Conservation (phyloP, 1,140 invertebrate species). For the Chrysomallon squamiferum region DNA sequence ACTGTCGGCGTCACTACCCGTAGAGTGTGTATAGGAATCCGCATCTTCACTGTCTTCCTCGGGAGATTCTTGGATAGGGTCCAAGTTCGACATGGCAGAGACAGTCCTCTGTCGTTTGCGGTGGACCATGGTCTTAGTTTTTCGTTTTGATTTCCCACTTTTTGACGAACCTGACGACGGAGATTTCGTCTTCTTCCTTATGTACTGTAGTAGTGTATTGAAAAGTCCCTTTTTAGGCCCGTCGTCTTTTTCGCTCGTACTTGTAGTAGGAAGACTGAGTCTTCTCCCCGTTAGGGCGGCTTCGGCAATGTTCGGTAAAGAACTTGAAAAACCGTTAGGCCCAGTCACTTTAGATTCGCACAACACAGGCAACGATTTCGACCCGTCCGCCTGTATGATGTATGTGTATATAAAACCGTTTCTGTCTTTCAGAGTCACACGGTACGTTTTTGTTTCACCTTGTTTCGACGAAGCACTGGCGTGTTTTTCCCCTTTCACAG, state of each 20-base stretch:
- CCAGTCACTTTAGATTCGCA: slow-evolving; percentile 43
- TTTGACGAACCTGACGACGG: neutral
- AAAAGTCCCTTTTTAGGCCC: slow-evolving; percentile 53
- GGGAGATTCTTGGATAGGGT: slow-evolving; percentile 55
- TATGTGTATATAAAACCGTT: slow-evolving; percentile 54
- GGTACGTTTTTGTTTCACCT: slow-evolving; percentile 47
- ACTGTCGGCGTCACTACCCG: slow-evolving; percentile 24
- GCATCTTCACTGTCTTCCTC: slow-evolving; percentile 49
- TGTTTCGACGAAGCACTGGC: slow-evolving; percentile 23
- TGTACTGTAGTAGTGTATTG: slow-evolving; percentile 45
- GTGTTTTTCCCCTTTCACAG: slow-evolving; percentile 32
- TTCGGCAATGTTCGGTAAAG: slow-evolving; percentile 39
- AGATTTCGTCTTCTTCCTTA: slow-evolving; percentile 45
- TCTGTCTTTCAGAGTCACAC: slow-evolving; percentile 51
- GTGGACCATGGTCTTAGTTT: slow-evolving; percentile 42
- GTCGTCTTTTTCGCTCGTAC: slow-evolving; percentile 25
- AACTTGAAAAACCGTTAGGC: slow-evolving; percentile 25
- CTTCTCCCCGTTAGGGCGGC: slow-evolving; percentile 10
- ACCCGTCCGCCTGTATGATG: slow-evolving; percentile 53
- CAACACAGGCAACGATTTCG: slow-evolving; percentile 49
- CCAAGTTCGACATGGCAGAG: slow-evolving; percentile 57
- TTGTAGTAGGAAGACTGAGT: slow-evolving; percentile 21
- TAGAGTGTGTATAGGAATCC: slow-evolving; percentile 48
- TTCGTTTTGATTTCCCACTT: slow-evolving; percentile 50
- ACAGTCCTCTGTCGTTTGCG: slow-evolving; percentile 56